Evolutionary conservation across 1,140 invertebrate genomes (phyloP), one percentile per base, ranked within the genome.

Genomic region (Drosophila kanapiae): DNA sequence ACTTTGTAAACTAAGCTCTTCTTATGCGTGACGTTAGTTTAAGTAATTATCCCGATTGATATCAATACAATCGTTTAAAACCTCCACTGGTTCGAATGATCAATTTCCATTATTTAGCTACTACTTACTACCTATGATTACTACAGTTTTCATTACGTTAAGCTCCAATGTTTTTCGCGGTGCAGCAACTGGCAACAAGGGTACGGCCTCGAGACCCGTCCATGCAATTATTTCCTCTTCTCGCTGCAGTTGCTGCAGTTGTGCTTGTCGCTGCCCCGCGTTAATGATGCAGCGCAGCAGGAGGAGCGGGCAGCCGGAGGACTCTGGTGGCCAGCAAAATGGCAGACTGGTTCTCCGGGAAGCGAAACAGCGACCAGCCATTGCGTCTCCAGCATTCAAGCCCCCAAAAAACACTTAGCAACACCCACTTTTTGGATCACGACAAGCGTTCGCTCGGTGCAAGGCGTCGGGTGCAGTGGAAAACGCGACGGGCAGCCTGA

Each of bases 341-440:
- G 87, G 87, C 78, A 84, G 85, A 85, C 82, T 86, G 83, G 83
- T 87, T 86, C 54, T 63, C 47, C 62, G 38, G 53, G 53, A 56
- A 56, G 49, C 58, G 10, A 70, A 56, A 37, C 59, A 67, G 45
- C 79, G 16, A 54, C 60, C 82, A 85, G 83, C 86, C 72, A 87
- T 87, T 87, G 78, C 81, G 82, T 87, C 90, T 91, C 75, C 84
- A 76, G 77, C 79, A 90, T 75, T 63, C 63, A 57, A 76, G 37
- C 74, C 75, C 47, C 72, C 43, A 67, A 80, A 78, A 72, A 78
- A 79, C 85, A 90, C 80, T 90, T 82, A 82, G 90, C 80, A 83
- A 91, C 90, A 91, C 90, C 90, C 90, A 91, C 85, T 91, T 91
- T 78, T 80, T 16, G 68, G 81, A 85, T 90, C 86, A 88, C 81